Conservation (phyloP, 53 echinoderm and acorn worm genomes). For the Stichopus horrens region DNA sequence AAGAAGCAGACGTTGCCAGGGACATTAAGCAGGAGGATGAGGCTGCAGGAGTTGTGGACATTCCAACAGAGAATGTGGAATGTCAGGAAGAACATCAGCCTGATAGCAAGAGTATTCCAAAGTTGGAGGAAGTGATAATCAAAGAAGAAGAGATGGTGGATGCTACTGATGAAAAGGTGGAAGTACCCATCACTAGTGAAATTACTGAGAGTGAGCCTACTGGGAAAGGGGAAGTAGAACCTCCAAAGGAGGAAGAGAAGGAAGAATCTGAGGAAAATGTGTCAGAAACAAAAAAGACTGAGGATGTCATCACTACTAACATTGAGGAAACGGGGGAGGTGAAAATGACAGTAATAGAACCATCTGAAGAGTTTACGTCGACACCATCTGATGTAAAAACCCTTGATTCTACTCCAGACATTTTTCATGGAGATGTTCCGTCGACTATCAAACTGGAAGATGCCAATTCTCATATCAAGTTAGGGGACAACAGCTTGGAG, state of each 20-base stretch:
- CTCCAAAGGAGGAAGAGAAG: neutral
- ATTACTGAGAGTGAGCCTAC: neutral
- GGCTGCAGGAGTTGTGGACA: neutral
- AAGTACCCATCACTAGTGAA: neutral
- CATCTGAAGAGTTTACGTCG: neutral
- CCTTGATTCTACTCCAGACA: neutral
- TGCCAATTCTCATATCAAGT: neutral
- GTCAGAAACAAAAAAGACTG: neutral
- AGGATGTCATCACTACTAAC: neutral
- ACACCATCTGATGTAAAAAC: neutral
- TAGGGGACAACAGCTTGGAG: neutral
- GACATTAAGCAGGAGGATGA: constrained; percentile 23
- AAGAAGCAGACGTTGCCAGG: neutral
- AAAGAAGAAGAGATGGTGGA: constrained; percentile 20
- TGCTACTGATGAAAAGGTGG: neutral
- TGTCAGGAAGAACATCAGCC: neutral
- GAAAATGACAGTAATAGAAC: neutral
- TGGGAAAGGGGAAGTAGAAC: neutral
- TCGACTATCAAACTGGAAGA: neutral
- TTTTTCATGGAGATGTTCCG: constrained; percentile 2
- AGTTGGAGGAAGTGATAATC: constrained; percentile 18
- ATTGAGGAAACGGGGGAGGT: neutral
- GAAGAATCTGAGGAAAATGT: neutral
- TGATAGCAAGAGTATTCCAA: neutral
- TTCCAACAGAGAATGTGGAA: neutral